Evolutionary conservation across 2,797 vertebrate species (phyloP).

Genomic region (Acanthornis magna): DNA sequence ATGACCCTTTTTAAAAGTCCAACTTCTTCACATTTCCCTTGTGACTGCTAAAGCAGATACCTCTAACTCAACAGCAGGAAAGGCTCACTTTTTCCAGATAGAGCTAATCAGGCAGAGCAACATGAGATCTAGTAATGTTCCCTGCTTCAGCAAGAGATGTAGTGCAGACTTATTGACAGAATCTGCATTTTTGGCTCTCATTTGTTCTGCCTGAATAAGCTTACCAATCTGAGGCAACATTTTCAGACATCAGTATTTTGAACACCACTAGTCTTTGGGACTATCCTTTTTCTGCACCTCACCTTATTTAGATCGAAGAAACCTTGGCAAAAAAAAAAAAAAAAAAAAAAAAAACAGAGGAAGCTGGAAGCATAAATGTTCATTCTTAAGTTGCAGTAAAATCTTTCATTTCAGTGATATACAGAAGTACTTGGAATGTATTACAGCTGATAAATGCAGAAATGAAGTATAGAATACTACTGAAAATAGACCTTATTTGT

Average conservation of each 20-base stretch:
- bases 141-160: neutral
- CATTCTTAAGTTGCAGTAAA: slow-evolving; percentile 40
- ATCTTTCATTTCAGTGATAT: slow-evolving; percentile 29
- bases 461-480: slow-evolving; percentile 44
- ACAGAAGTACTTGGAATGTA: slow-evolving; percentile 29
- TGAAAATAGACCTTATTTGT: slow-evolving; percentile 60
- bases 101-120: neutral
- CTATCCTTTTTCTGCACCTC: neutral
- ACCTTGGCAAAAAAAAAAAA: neutral
- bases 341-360: neutral
- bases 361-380: neutral
- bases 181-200: slow-evolving; percentile 28
- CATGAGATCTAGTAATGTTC: neutral
- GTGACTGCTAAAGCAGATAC: neutral
- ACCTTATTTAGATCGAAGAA: neutral
- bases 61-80: neutral
- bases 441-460: slow-evolving; percentile 44
- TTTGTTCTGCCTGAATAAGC: neutral
- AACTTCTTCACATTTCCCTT: neutral
- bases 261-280: neutral
- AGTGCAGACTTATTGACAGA: neutral
- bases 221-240: neutral
- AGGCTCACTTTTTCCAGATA: neutral
- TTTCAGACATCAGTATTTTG: neutral
- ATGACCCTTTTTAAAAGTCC: neutral